phyloP scores from a whole-genome alignment of 2,113 vertebrate genomes.

The Struthidea cinerea region DNA sequence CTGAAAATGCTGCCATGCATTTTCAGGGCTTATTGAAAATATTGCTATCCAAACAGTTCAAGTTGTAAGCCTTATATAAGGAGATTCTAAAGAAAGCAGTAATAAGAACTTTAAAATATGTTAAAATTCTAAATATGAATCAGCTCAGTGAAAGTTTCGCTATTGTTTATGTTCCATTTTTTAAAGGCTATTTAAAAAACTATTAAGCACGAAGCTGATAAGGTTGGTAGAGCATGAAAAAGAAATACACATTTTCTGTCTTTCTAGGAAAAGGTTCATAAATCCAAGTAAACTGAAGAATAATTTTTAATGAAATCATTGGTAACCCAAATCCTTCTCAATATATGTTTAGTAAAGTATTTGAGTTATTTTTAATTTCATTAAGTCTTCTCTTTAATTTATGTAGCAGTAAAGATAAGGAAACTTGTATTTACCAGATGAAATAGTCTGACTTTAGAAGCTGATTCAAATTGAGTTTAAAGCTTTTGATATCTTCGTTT shows the following conservation, averaged over 20 bases:
- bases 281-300: not conserved
- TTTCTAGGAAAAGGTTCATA: not conserved
- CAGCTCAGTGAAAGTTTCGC: not conserved
- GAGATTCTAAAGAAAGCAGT: not conserved
- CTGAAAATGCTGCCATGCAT: not conserved
- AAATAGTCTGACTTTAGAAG: not conserved
- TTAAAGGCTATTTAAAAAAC: not conserved
- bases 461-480: constrained; percentile 38
- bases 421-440: not conserved
- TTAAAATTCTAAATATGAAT: not conserved
- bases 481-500: constrained; percentile 38
- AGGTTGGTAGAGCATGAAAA: not conserved
- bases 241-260: not conserved
- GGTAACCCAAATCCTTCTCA: not conserved
- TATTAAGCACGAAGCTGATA: not conserved
- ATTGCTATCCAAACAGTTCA: not conserved
- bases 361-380: not conserved
- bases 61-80: not conserved
- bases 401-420: not conserved
- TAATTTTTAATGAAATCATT: not conserved
- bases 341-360: not conserved
- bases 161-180: not conserved
- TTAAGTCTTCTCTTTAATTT: not conserved
- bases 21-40: not conserved
- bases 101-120: not conserved